These are phyloP conservation scores for Chromobotia macracanthus DNA, from an alignment of 2,797 vertebrate genomes.

Conservation along the genomic window DNA sequence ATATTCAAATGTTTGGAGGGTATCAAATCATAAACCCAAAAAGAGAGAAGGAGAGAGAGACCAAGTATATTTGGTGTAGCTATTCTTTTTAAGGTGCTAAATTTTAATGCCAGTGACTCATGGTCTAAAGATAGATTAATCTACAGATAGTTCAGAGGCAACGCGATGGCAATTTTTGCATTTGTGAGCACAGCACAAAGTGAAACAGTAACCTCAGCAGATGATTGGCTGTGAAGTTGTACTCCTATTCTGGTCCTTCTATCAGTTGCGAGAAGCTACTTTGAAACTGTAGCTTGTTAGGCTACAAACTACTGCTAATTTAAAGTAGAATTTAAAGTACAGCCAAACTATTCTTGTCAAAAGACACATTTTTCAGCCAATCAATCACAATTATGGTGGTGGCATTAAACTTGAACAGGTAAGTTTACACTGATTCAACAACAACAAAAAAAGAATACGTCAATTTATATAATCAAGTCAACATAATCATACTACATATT, in stretches of 20 bases:
- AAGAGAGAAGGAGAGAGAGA: constrained; percentile 62
- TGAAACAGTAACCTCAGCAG: not conserved
- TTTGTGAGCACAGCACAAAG: not conserved
- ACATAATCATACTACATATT: too few species aligned
- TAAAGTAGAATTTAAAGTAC: not conserved
- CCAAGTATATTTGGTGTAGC: constrained; percentile 13
- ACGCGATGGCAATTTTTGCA: constrained; percentile 1
- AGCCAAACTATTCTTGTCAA: not conserved
- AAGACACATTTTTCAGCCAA: not conserved
- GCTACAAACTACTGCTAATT: not conserved
- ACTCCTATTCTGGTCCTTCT: constrained; percentile 24
- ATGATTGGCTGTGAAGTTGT: constrained; percentile 15
- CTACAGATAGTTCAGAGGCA: not conserved
- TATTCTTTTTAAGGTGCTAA: constrained; percentile 3
- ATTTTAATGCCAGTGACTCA: constrained; percentile 5
- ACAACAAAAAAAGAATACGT: too few species aligned
- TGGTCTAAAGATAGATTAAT: constrained; percentile 4
- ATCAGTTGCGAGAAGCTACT: constrained; percentile 6
- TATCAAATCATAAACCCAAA: constrained; percentile 71
- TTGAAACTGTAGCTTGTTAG: not conserved
- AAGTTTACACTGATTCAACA: too few species aligned
- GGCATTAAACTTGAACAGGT: too few species aligned
- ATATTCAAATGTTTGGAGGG: constrained; percentile 76
- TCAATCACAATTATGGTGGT: too few species aligned
- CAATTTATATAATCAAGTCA: too few species aligned